A percentile compares a stretch with the other conserved stretches of the same genome.
Conservation (phyloP, 2,797 vertebrate species). For the Stomatorhinus walkeri region DNA sequence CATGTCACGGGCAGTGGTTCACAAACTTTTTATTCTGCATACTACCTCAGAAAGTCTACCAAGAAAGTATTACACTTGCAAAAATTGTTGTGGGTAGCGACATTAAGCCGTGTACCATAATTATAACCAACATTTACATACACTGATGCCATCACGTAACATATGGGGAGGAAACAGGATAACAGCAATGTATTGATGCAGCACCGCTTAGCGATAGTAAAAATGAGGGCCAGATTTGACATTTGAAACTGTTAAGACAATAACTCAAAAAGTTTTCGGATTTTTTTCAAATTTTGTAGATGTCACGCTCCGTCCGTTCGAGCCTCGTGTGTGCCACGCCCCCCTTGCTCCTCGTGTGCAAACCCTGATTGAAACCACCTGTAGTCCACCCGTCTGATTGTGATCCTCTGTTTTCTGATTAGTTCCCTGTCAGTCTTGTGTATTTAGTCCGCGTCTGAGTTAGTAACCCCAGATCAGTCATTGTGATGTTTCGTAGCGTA, state of each 20-base stretch:
- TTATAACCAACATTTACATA: not conserved
- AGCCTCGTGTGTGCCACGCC: no score
- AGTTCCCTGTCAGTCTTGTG: no score
- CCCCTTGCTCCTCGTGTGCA: no score
- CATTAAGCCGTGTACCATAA: not conserved
- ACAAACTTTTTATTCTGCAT: not conserved
- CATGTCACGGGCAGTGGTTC: not conserved
- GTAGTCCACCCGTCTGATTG: no score
- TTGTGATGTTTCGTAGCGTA: no score
- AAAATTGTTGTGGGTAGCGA: not conserved
- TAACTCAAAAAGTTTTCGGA: not conserved
- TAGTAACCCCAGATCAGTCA: no score
- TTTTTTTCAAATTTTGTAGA: not conserved
- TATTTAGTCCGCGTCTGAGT: no score
- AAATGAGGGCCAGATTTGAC: not conserved
- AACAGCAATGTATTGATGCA: not conserved
- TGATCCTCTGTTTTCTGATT: no score
- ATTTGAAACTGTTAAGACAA: not conserved
- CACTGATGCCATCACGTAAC: not conserved
- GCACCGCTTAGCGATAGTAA: not conserved
- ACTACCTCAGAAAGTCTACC: not conserved
- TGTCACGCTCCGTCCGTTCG: no score
- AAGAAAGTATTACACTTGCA: not conserved
- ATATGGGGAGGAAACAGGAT: not conserved
- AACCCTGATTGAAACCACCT: no score